A percentile compares a stretch with the other conserved stretches of the same genome.
phyloP scores from a whole-genome alignment of 2,888 invertebrate genomes.

The Pyrocoelia pectoralis region DNA sequence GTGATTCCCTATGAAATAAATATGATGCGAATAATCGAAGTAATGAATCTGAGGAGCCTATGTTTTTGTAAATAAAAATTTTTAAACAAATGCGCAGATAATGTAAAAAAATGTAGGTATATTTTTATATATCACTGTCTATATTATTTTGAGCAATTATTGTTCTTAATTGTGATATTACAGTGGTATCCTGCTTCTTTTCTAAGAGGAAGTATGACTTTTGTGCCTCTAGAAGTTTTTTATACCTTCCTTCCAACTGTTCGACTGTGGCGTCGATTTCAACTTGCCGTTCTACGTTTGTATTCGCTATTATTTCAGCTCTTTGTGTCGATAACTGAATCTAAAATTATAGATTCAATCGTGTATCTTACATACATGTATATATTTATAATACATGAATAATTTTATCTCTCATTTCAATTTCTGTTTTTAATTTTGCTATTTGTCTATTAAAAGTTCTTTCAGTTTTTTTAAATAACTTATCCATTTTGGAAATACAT shows the following conservation, averaged over 20 bases:
- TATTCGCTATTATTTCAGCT: constrained; percentile 33
- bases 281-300: constrained; percentile 29
- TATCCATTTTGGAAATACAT: constrained; percentile 43
- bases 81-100: too few species aligned
- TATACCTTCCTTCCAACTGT: constrained; percentile 40
- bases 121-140: constrained; percentile 4
- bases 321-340: constrained; percentile 38
- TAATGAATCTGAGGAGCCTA: too few species aligned
- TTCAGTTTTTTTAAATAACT: constrained; percentile 41
- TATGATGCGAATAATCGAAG: too few species aligned
- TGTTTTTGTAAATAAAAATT: too few species aligned
- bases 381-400: constrained; percentile 27
- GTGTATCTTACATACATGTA: too few species aligned
- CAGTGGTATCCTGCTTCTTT: constrained; percentile 32
- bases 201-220: constrained; percentile 34
- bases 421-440: constrained; percentile 34
- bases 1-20: too few species aligned
- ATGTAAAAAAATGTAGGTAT: too few species aligned
- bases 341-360: constrained; percentile 20
- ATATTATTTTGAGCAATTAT: constrained; percentile 12
- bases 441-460: constrained; percentile 39
- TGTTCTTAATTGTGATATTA: constrained; percentile 24
- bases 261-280: constrained; percentile 39
- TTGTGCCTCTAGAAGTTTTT: constrained; percentile 35
- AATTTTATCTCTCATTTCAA: constrained; percentile 37